These are phyloP conservation scores for Myotis daubentonii DNA, from an alignment of 2,797 vertebrate genomes.

Conservation along the genomic window DNA sequence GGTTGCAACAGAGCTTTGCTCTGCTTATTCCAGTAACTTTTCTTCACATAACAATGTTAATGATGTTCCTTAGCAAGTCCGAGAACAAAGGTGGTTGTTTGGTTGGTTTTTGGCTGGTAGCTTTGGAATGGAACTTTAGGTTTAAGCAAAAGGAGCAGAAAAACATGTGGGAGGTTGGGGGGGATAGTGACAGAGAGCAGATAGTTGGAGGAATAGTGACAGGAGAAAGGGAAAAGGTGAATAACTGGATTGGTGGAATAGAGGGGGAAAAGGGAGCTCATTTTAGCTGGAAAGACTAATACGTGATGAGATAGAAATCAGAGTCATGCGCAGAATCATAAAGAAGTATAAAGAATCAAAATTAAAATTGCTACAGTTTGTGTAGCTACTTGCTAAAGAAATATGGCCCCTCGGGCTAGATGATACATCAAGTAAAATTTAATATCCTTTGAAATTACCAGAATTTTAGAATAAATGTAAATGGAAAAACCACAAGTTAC, in stretches of 20 bases:
- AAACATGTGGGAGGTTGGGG: not conserved
- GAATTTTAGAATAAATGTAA: conserved; percentile 63
- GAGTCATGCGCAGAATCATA: not conserved
- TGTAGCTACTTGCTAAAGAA: conserved; percentile 49
- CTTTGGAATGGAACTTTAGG: not conserved
- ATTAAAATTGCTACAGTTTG: conserved; percentile 47
- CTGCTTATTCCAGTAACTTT: not conserved
- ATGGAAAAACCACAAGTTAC: conserved; percentile 46
- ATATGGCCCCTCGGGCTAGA: conserved; percentile 7
- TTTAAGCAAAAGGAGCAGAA: not conserved
- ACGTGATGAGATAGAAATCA: not conserved
- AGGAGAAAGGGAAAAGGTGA: not conserved
- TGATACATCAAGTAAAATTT: conserved; percentile 70
- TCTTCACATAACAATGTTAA: not conserved
- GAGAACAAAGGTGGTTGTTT: not conserved
- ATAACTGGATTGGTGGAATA: not conserved
- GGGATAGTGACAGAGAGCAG: not conserved
- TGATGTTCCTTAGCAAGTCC: not conserved
- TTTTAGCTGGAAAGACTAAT: not conserved
- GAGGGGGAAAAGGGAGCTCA: not conserved
- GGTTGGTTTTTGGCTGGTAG: not conserved
- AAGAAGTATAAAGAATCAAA: conserved; percentile 39
- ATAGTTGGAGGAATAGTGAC: not conserved
- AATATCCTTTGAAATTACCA: conserved; percentile 55
- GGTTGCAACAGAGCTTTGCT: not conserved